Evolutionary conservation across 2,113 vertebrate species (phyloP), one percentile per base, ranked within the genome.

Genomic region (Albula goreensis): DNA sequence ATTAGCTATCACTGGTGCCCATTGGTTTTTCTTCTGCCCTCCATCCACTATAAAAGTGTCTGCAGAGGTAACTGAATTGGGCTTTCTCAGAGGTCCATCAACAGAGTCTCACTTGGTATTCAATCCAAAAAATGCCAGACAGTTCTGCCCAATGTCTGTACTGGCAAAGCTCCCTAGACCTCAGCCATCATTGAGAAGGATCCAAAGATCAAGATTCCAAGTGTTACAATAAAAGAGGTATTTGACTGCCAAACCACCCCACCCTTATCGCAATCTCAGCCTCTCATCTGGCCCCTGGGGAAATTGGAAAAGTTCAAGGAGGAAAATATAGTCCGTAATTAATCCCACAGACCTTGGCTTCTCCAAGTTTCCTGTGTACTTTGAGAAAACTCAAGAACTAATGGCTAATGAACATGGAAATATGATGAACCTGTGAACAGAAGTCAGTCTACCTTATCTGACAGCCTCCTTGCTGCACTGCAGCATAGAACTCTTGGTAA

Each of bases 211-310:
- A 74, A n/a, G 66, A 74, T n/a, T 22, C 22, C 6, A 19, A 63
- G 60, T 66, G 60, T 22, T 74, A 22, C 31, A n/a, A 9, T 10
- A 19, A 74, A 63, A 15, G 19, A 7, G 63, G 63, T 22, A 56
- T 12, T 56, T 12, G 7, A 56, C 53, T 56, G 13, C 17, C 13
- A 70, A 70, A 70, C 19, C 63, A 70, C n/a, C 63, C 63, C 63
- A 70, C 57, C 82, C 49, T 51, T 49, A 25, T 84, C 31, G 5
- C 19, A 77, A 78, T 84, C 63, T 84, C 83, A 84, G 63, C 66
- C 63, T 5, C 66, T 12, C 53, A 63, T 80, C 85, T 80, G 10
- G 53, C 22, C 78, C 19, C 78, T 81, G 13, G 41, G 81, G 53
- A 11, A 15, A 25, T 48, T 80, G 85, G 78, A 80, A 49, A 49